A percentile compares a stretch with the other conserved stretches of the same genome.
These are phyloP conservation scores for Phylloscopus trochiloides DNA, from an alignment of 2,113 vertebrate genomes.

Conservation along the genomic window DNA sequence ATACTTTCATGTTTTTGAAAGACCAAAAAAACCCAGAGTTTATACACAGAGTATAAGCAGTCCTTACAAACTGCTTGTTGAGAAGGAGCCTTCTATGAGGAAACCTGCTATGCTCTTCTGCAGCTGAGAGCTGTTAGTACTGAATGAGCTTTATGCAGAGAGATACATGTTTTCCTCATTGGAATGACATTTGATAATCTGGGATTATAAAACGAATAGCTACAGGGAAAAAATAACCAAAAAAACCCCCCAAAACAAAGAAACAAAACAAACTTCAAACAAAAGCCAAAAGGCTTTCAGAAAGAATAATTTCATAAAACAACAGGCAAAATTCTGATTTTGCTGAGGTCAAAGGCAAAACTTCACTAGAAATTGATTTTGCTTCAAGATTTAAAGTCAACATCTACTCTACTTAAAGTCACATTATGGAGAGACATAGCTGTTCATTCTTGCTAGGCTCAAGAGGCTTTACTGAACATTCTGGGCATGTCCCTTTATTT, in stretches of 20 bases:
- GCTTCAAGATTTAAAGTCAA: background rate
- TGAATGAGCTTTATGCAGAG: background rate
- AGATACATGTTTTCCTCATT: background rate
- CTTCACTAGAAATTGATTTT: conserved; percentile 7
- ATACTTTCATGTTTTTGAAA: background rate
- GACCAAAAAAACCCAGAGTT: background rate
- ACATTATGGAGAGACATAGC: background rate
- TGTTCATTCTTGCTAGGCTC: background rate
- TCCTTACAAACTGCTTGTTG: background rate
- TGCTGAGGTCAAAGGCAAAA: background rate
- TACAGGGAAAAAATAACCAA: background rate
- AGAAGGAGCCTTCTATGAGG: background rate
- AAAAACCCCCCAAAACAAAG: background rate
- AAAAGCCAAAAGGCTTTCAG: background rate
- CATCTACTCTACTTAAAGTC: background rate
- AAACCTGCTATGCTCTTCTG: background rate
- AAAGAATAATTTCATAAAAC: background rate
- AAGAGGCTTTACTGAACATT: background rate
- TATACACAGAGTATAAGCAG: background rate
- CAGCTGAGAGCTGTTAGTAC: background rate
- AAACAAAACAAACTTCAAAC: background rate
- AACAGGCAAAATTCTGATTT: background rate
- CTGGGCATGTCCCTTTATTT: background rate
- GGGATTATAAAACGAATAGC: background rate
- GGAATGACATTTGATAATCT: background rate